Conservation (phyloP, 37 sponge, comb jelly and placozoan species). For the Spongilla lacustris region DNA sequence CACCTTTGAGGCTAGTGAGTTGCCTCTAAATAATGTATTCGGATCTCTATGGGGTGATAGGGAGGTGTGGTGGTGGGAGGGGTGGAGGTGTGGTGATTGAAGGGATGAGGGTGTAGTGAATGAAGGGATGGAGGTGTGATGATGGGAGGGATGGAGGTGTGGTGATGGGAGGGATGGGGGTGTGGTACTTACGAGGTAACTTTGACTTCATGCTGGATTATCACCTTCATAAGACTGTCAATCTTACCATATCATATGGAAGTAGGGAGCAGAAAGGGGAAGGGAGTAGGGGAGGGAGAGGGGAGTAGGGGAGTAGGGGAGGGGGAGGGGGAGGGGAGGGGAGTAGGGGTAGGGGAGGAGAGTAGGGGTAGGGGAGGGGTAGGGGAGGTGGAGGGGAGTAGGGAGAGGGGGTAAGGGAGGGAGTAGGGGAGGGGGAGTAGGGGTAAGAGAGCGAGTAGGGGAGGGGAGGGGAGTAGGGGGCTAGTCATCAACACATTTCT, state of each 20-base stretch:
- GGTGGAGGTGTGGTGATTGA: not conserved
- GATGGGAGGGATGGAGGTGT: not conserved
- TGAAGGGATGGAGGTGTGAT: not conserved
- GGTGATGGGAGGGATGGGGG: not conserved
- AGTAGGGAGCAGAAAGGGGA: not conserved
- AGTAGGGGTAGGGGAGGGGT: not conserved
- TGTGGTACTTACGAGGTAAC: constrained; percentile 19
- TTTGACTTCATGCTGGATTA: constrained; percentile 44
- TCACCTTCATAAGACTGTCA: constrained; percentile 12
- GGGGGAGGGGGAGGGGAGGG: no score
- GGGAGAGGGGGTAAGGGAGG: no score
- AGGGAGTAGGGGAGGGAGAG: not conserved
- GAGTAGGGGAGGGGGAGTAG: not conserved
- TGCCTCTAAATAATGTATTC: constrained; percentile 89
- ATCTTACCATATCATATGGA: no score
- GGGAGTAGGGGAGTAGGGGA: no score
- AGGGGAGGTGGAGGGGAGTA: no score
- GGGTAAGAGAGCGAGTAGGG: not conserved
- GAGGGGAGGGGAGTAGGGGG: not conserved
- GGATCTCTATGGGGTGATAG: constrained; percentile 53
- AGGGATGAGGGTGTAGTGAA: not conserved
- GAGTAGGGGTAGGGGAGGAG: not conserved
- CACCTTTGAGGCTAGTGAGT: constrained; percentile 79
- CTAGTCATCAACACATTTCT: not conserved
- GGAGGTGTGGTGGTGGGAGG: not conserved